Evolutionary conservation across 92 coral and sea anemone species (phyloP), one percentile per base, ranked within the genome.

Genomic region (Virgularia gustaviana): DNA sequence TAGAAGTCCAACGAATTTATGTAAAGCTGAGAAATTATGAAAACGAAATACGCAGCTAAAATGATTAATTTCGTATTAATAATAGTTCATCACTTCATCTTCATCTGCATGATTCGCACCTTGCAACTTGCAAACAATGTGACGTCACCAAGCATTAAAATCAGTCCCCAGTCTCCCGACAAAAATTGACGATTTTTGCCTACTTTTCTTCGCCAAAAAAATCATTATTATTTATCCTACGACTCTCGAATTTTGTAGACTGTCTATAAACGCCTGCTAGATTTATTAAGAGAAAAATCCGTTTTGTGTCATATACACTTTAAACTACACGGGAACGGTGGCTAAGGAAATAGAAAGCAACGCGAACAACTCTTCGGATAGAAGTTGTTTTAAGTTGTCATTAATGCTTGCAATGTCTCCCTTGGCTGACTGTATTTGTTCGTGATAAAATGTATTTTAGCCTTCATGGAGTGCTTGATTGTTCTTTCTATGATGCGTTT

Each of bases 241-340:
- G 22, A 16, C 6, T 22, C 1, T 7, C 28, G 5, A 2, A 4
- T 16, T 12, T 11, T 13, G 22, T 52, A 52, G 2, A 2, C 2
- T 52, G 1, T 1, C 2, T 52, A 52, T n/a, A 52, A 22, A 52
- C 28, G 24, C 27, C 2, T 3, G 28, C 2, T n/a, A 7, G 1
- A 52, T 22, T 2, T n/a, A n/a, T 1, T 16, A 52, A 7, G 27
- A 9, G 1, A 19, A 4, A 52, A 52, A 52, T 22, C 22, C 22
- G 28, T 3, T 52, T 52, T 33, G 59, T 13, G 2, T 52, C 59
- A 52, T 45, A 52, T 52, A 33, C 59, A 52, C 59, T 52, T 52
- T 52, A 16, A 16, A 20, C 23, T 12, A 16, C 23, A 49, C 56
- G 56, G 23, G n/a, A 49, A 16, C 22, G 6, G n/a, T 12, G 22